Conservation (phyloP, 1,140 invertebrate genomes). For the Heliconius himera region DNA sequence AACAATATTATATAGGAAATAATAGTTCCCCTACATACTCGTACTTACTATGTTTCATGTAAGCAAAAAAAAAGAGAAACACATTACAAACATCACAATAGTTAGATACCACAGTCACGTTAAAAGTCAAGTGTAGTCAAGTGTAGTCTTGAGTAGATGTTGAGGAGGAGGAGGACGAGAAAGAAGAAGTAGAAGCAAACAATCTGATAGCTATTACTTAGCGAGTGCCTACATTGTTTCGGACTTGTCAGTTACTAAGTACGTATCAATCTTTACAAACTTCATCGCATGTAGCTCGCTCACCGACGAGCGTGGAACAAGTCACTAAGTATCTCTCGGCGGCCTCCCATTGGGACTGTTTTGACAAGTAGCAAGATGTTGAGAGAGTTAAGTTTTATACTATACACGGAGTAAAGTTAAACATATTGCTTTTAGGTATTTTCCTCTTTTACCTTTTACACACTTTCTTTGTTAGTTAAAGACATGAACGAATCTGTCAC, state of each 20-base stretch:
- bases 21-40: no score
- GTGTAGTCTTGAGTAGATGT: background rate
- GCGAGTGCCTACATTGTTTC: conserved; percentile 19
- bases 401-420: background rate
- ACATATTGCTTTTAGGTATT: background rate
- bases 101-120: background rate
- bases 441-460: background rate
- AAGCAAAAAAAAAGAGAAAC: no score
- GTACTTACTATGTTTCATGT: no score
- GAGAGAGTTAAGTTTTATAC: conserved; percentile 20
- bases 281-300: conserved; percentile 36
- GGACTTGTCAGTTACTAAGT: conserved; percentile 30
- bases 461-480: background rate
- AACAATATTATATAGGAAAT: no score
- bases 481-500: background rate
- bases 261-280: conserved; percentile 41
- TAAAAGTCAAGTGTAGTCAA: background rate
- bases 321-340: conserved; percentile 35
- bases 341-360: conserved; percentile 36
- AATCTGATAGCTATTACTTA: conserved; percentile 25
- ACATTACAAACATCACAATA: background rate
- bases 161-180: background rate
- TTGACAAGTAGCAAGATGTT: conserved; percentile 33
- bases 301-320: conserved; percentile 31
- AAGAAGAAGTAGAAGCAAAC: background rate